phyloP scores from a whole-genome alignment of 2,797 vertebrate species.

The Argentina silus region DNA sequence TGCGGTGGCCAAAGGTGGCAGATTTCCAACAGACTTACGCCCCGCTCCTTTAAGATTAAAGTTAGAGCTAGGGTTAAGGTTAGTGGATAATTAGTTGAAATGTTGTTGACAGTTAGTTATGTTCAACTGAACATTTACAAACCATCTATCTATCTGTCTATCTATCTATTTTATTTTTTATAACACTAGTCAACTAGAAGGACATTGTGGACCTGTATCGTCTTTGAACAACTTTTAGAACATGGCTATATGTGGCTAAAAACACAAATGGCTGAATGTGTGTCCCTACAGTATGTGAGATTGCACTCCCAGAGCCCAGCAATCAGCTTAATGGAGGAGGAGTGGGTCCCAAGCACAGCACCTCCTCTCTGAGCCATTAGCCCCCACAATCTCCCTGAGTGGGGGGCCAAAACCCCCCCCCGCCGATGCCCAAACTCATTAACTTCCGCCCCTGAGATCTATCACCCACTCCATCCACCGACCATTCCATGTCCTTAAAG shows the following conservation, averaged over 20 bases:
- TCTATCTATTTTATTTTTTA: too few relatives aligned
- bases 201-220: too few relatives aligned
- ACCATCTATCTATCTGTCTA: too few relatives aligned
- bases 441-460: conserved; percentile 23
- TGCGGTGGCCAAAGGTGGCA: too few relatives aligned
- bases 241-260: background rate
- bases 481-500: background rate
- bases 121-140: too few relatives aligned
- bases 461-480: conserved; percentile 1
- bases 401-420: conserved; percentile 14
- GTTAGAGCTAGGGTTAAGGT: too few relatives aligned
- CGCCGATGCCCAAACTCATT: conserved; percentile 42
- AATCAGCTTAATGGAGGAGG: conserved; percentile 59
- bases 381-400: conserved; percentile 40
- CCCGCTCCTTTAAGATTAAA: too few relatives aligned
- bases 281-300: background rate
- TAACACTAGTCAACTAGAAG: too few relatives aligned
- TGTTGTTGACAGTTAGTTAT: too few relatives aligned
- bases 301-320: conserved; percentile 20
- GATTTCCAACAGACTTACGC: too few relatives aligned
- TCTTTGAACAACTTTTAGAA: too few relatives aligned
- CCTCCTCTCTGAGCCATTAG: conserved; percentile 39
- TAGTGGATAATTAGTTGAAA: too few relatives aligned
- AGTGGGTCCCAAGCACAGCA: conserved; percentile 45
- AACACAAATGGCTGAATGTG: background rate